These are phyloP conservation scores for Aphis craccivora DNA, from an alignment of 1,140 invertebrate genomes.

Conservation along the genomic window DNA sequence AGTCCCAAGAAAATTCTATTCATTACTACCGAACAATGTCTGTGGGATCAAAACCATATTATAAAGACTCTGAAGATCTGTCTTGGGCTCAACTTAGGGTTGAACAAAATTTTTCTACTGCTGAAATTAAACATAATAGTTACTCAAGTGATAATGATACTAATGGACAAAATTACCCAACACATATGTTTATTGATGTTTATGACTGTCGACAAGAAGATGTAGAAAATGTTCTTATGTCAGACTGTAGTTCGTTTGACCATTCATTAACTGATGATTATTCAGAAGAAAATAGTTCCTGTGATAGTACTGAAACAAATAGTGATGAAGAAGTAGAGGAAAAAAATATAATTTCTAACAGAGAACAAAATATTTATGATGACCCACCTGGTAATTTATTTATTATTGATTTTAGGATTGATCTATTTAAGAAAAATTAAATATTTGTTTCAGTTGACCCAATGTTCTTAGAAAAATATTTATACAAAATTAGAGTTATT, in stretches of 20 bases:
- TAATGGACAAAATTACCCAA: neutral
- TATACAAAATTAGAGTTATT: constrained; percentile 69
- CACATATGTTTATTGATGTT: constrained; percentile 14
- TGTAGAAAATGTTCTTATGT: constrained; percentile 29
- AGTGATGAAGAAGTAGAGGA: neutral
- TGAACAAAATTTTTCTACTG: neutral
- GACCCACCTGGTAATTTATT: neutral
- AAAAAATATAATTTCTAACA: neutral
- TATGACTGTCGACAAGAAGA: constrained; percentile 30
- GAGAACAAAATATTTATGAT: neutral
- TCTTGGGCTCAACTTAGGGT: constrained; percentile 1
- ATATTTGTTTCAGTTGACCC: neutral
- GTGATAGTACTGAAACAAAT: neutral
- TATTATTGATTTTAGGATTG: neutral
- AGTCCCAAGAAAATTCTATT: neutral
- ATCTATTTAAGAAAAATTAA: neutral
- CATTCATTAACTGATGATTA: neutral
- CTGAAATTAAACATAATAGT: neutral
- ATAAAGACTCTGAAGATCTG: neutral
- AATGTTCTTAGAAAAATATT: constrained; percentile 70
- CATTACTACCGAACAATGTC: constrained; percentile 37
- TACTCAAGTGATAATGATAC: neutral
- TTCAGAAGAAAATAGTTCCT: neutral
- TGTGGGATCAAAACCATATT: constrained; percentile 32
- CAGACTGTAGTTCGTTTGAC: neutral